Percentiles rank a stretch among this genome's conserved stretches.
Evolutionary conservation across 2,888 invertebrate species (phyloP).

Genomic region (Rhopalosiphum nymphaeae): DNA sequence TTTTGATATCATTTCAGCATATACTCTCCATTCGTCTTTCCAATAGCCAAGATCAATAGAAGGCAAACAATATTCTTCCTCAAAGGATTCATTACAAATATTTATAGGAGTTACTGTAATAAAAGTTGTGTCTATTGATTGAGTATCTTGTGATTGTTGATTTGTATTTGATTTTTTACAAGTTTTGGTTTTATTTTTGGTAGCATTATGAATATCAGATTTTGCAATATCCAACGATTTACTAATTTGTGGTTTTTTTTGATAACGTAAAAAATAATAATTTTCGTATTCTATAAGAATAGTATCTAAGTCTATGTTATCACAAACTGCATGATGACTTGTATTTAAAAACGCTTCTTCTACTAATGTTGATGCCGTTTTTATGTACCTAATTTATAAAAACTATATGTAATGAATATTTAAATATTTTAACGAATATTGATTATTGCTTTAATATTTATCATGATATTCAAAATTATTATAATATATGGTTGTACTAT

Average conservation of each 20-base stretch:
- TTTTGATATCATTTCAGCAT: constrained; percentile 77
- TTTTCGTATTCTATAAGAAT: constrained; percentile 91
- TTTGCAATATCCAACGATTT: constrained; percentile 72
- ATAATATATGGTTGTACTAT: not conserved
- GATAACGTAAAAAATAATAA: constrained; percentile 87
- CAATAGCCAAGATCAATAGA: constrained; percentile 46
- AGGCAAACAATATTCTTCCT: constrained; percentile 67
- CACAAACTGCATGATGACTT: constrained; percentile 81
- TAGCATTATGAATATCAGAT: not conserved
- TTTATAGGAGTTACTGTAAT: constrained; percentile 36
- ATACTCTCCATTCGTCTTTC: constrained; percentile 75
- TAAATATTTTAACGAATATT: not conserved
- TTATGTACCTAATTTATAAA: constrained; percentile 67
- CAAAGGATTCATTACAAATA: constrained; percentile 28
- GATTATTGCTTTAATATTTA: not conserved
- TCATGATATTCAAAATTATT: not conserved
- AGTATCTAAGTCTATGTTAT: constrained; percentile 90
- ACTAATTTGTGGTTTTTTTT: constrained; percentile 86
- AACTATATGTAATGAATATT: not conserved
- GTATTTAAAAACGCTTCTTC: constrained; percentile 81
- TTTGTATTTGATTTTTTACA: not conserved
- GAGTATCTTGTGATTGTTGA: constrained; percentile 2
- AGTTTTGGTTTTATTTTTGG: not conserved
- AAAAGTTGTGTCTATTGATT: constrained; percentile 42
- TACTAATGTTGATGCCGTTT: constrained; percentile 77